Evolutionary conservation across 2,888 invertebrate species (phyloP), one percentile per base, ranked within the genome.

Genomic region (Cerastis rubricosa): DNA sequence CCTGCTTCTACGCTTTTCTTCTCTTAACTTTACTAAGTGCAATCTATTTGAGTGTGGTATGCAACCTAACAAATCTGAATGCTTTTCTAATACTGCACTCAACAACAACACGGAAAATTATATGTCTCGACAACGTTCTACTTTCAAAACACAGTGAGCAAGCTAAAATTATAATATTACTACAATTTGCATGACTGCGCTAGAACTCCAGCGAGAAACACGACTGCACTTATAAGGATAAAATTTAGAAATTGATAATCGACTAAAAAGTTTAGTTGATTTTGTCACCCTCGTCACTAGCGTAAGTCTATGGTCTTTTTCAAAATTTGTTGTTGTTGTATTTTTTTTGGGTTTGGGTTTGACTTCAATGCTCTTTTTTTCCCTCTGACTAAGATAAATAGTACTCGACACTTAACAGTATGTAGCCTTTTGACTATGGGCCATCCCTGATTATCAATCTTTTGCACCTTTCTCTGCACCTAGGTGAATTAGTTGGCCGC

Each of bases 121-220:
- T 19, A 45, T n/a, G 12, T 67, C 51, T 22, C 59, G 49, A 66
- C 49, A 49, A 61, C 54, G 74, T 74, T 66, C 84, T 67, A 68
- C 68, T 87, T 87, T 81, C 71, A 68, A 76, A 85, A 83, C 22
- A 29, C 8, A 49, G 66, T 54, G 66, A 76, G 74, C 67, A 63
- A 76, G 66, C 69, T 68, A 67, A 77, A 79, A 83, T 79, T 59
- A 81, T 51, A 70, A 14, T 61, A 72, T 61, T 83, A 76, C 64
- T 43, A 65, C n/a, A 71, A 85, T 77, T 85, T 76, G 74, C 71
- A 80, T 78, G 40, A 70, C 67, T 75, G 61, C 6, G n/a, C 45
- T 25, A 43, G 35, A 81, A 61, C 66, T 66, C 67, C 54, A 68
- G 17, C 63, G 22, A 76, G 35, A 69, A 45, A 59, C 65, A 63